phyloP scores from a whole-genome alignment of 2,888 invertebrate genomes.

The Crematogaster levior region DNA sequence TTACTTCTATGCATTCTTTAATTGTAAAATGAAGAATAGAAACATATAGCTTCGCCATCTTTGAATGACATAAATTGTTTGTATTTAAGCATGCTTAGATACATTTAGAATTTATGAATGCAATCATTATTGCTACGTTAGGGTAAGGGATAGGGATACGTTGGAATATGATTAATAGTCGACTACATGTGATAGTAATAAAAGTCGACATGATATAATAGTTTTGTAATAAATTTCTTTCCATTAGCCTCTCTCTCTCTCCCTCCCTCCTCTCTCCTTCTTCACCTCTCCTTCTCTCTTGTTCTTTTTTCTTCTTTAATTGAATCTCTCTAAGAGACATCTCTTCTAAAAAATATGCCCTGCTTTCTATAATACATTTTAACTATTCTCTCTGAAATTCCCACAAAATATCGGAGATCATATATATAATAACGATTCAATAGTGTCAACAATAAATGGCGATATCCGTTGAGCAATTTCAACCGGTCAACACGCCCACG shows the following conservation, averaged over 20 bases:
- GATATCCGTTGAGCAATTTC: not conserved
- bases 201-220: constrained; percentile 23
- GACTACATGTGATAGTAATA: constrained; percentile 18
- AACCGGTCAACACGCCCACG: constrained; percentile 20
- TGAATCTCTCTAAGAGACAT: not conserved
- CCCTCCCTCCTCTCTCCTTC: not conserved
- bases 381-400: constrained; percentile 4
- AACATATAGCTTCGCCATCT: constrained; percentile 14
- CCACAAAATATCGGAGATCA: not conserved
- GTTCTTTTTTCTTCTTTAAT: not conserved
- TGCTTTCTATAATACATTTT: not conserved
- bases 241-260: not conserved
- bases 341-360: not conserved
- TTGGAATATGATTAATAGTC: constrained; percentile 8
- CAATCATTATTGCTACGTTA: constrained; percentile 40
- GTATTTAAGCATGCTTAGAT: not conserved
- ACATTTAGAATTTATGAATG: constrained; percentile 19
- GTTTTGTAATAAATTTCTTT: constrained; percentile 23
- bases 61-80: constrained; percentile 15
- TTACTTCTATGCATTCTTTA: not conserved
- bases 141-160: not conserved
- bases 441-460: constrained; percentile 18
- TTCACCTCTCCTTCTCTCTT: too few relatives aligned
- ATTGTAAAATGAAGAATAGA: constrained; percentile 5
- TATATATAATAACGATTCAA: not conserved